Evolutionary conservation across 2,888 invertebrate genomes (phyloP), one percentile per base, ranked within the genome.

Genomic region (Temnothorax rugatulus): DNA sequence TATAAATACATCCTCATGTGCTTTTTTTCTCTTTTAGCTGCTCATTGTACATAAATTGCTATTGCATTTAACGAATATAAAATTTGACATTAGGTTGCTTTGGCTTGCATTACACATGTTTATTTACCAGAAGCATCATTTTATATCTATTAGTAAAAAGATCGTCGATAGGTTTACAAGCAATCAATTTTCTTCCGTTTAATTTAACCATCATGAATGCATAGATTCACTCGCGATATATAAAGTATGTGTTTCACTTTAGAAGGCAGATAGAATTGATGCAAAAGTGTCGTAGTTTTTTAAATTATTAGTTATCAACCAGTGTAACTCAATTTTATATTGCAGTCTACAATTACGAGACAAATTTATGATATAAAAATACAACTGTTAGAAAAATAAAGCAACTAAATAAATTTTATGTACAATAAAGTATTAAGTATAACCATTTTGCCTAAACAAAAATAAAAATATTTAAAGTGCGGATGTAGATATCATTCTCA

Each of bases 141-240:
- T 91, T 92, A 92, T 90, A 90, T 89, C 87, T 91, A 90, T 88
- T 91, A 93, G 92, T 94, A 94, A 94, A 95, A 94, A 94, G 92
- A 91, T 93, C 88, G 89, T 92, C 91, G 83, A 86, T 90, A 91
- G 91, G 87, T 90, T 93, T 91, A 91, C 90, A 93, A 93, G 92
- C 92, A 92, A 92, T 90, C 89, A 90, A 91, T 88, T 57, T 73
- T 73, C 13, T 38, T 47, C n/a, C 7, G 21, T 77, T 92, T 90
- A 90, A 89, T 92, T 91, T 91, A 90, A 91, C 87, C 86, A 89
- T 88, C 75, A 87, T 88, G 90, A 90, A 89, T 87, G 85, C 86
- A 85, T 87, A 89, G 86, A 86, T 90, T 91, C 86, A 90, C 87
- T 89, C 85, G 84, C n/a, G n/a, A n/a, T n/a, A 86, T 90, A 90